A percentile compares a stretch with the other conserved stretches of the same genome.
phyloP scores from a whole-genome alignment of 2,888 invertebrate genomes.

The Scaptomyza flava region DNA sequence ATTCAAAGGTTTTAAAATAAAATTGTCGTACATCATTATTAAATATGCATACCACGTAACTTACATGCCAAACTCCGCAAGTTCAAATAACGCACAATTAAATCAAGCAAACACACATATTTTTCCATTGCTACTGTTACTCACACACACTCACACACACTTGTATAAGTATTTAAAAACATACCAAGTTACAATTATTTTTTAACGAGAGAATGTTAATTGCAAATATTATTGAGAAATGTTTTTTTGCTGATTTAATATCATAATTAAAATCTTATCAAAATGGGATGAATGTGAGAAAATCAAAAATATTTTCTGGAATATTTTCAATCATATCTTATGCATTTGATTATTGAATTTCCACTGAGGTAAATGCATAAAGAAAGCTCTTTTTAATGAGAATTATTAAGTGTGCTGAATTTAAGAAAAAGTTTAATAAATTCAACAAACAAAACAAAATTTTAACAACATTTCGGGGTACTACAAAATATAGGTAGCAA shows the following conservation, averaged over 20 bases:
- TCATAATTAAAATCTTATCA: neutral
- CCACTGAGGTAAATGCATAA: too few species aligned
- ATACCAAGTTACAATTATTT: too few species aligned
- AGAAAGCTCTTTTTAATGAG: neutral
- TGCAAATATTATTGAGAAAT: too few species aligned
- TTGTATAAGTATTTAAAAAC: too few species aligned
- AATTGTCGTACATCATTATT: conserved; percentile 43
- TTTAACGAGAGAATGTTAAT: too few species aligned
- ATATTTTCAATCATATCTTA: neutral
- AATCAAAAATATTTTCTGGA: conserved; percentile 3
- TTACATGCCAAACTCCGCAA: conserved; percentile 22
- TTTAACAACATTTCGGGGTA: too few species aligned
- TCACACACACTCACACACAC: neutral
- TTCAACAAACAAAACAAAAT: too few species aligned
- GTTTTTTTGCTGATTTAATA: too few species aligned
- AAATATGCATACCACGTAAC: conserved; percentile 46
- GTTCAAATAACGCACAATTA: conserved; percentile 28
- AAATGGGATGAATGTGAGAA: neutral
- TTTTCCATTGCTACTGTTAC: conserved; percentile 21
- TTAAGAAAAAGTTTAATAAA: too few species aligned
- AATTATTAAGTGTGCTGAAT: too few species aligned
- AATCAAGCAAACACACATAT: conserved; percentile 30
- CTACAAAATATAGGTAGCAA: too few species aligned
- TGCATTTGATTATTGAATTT: neutral
- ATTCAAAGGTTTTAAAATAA: conserved; percentile 10